Evolutionary conservation across 2,797 vertebrate genomes (phyloP).

Genomic region (Artibeus jamaicensis): DNA sequence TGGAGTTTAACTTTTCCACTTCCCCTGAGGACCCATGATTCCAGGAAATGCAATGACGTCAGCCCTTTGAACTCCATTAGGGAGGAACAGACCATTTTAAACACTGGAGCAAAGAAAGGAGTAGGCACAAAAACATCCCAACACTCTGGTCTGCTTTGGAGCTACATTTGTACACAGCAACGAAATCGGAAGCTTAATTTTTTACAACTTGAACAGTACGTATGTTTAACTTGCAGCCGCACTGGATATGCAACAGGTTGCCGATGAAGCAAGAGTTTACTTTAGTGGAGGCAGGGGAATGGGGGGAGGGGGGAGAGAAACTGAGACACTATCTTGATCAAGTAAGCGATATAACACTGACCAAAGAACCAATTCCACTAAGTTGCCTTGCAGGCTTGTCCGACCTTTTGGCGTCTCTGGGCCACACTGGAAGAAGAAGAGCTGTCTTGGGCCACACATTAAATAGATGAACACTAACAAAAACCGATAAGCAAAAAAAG

Average conservation of each 20-base stretch:
- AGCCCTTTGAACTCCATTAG: constrained; percentile 84
- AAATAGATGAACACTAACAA: no score
- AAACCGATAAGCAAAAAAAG: no score
- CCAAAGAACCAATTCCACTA: constrained; percentile 19
- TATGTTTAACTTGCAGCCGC: constrained; percentile 29
- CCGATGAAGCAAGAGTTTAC: constrained; percentile 46
- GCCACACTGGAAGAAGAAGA: no score
- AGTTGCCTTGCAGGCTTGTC: neutral
- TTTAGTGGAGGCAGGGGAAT: neutral
- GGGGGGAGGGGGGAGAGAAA: accelerated
- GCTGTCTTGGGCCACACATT: no score
- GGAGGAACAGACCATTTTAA: constrained; percentile 78
- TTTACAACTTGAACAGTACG: constrained; percentile 14
- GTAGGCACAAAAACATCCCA: neutral
- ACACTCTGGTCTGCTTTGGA: neutral
- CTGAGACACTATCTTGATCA: neutral
- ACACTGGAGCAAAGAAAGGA: constrained; percentile 64
- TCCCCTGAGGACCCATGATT: constrained; percentile 88
- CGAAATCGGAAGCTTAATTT: neutral
- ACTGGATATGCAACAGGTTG: constrained; percentile 53
- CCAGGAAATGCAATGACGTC: constrained; percentile 94
- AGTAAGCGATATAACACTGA: neutral
- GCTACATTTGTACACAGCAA: neutral
- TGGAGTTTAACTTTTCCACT: constrained; percentile 90
- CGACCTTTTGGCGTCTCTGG: no score